Conservation (phyloP, 2,113 vertebrate species). For the Rhodinocichla rosea region DNA sequence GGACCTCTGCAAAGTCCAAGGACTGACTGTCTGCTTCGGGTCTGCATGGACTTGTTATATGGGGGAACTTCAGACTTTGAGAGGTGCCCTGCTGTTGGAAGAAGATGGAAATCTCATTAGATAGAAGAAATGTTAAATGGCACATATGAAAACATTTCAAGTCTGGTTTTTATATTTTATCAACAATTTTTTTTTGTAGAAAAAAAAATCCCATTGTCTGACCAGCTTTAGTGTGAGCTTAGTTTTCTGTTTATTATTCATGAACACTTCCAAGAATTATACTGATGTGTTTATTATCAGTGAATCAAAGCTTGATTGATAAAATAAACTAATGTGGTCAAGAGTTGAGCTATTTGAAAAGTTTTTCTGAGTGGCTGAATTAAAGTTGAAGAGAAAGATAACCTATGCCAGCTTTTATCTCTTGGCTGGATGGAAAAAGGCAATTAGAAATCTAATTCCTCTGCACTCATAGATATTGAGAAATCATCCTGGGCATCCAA, state of each 20-base stretch:
- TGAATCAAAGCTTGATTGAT: background rate
- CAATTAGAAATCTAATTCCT: background rate
- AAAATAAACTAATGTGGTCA: slow-evolving; percentile 36
- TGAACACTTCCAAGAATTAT: background rate
- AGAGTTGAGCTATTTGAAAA: background rate
- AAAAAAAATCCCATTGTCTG: background rate
- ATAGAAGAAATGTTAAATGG: background rate
- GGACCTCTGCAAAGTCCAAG: background rate
- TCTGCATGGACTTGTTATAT: background rate
- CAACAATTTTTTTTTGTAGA: background rate
- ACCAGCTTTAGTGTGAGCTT: background rate
- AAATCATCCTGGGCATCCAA: background rate
- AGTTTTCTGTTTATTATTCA: slow-evolving; percentile 21
- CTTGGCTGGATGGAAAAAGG: background rate
- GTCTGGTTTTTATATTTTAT: background rate
- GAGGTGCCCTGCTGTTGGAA: background rate
- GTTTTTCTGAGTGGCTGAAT: background rate
- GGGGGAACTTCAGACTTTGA: background rate
- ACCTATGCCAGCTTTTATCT: background rate
- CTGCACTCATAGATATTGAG: background rate
- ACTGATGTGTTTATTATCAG: slow-evolving; percentile 28
- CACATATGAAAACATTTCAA: background rate
- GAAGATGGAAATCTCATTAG: background rate
- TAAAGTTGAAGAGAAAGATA: background rate
- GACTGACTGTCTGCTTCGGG: background rate